Conservation (phyloP, 2,888 invertebrate genomes). For the Clanis bilineata region DNA sequence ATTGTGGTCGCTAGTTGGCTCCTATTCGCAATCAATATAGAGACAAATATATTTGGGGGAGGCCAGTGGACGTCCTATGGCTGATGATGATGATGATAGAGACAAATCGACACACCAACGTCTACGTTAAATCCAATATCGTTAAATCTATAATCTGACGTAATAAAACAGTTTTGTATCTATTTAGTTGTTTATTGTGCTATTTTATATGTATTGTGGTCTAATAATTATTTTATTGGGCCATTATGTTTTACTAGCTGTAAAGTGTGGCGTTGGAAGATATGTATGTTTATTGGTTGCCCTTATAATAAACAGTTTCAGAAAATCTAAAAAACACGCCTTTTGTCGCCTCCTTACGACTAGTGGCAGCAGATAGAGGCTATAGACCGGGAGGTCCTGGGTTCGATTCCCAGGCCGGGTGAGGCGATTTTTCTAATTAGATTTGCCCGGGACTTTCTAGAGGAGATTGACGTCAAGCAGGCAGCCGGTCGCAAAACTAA, state of each 20-base stretch:
- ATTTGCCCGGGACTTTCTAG: no score
- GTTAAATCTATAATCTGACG: not conserved
- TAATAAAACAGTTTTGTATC: not conserved
- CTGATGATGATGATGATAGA: no score
- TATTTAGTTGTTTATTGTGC: not conserved
- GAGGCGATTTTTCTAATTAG: no score
- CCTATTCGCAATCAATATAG: slow-evolving; percentile 1
- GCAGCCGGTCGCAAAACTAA: no score
- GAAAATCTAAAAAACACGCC: no score
- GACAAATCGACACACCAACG: not conserved
- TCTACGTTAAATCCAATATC: not conserved
- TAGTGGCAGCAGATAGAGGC: no score
- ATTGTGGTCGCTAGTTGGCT: not conserved
- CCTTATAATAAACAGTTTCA: not conserved
- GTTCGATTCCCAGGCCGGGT: no score
- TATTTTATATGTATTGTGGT: not conserved
- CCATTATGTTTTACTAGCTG: not conserved
- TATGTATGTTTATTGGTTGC: not conserved
- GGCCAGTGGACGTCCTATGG: no score
- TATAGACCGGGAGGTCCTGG: no score
- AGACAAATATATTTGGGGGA: no score
- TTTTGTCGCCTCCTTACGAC: no score
- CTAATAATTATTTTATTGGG: not conserved
- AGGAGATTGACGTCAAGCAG: no score
- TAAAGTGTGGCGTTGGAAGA: not conserved